Evolutionary conservation across 2,888 invertebrate species (phyloP), one percentile per base, ranked within the genome.

Genomic region (Taenaris catops): DNA sequence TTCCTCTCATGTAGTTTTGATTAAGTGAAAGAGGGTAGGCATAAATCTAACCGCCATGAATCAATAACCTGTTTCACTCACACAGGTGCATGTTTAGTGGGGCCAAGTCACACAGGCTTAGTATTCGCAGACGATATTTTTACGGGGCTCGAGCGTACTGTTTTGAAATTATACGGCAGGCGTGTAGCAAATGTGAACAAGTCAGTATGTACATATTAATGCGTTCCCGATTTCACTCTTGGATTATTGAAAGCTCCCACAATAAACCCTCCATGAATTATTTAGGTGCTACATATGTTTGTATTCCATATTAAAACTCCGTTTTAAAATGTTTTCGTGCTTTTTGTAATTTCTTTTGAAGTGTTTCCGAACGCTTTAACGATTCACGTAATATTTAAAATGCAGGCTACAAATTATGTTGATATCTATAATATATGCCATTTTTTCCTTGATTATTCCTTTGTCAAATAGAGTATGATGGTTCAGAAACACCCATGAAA

Each of bases 21-120:
- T 76, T 73, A 71, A 63, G 79, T 70, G 80, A 57, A 78, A 83
- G 72, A 65, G 76, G 74, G 80, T 51, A 70, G 63, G 78, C 76
- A 76, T 74, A 78, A 79, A 76, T 78, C 72, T 69, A 61, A 67
- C 63, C 57, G 63, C 63, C 71, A 75, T 80, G 75, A 83, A 84
- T 83, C 84, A 83, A 84, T 84, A 84, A 80, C 71, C 71, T 61
- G 67, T 58, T 64, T 58, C 68, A 76, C 75, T 56, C 75, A 78
- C 79, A 76, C 75, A 55, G 50, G 44, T 50, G 49, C 46, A 58
- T 54, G 51, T 50, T 28, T 44, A 45, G 61, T 61, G 61, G 62
- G 51, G 56, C 60, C 63, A 67, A 66, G 57, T 59, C 71, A 78
- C 75, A 79, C 76, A 66, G 47, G 47, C 44, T 44, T 41, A 47